Base-by-base conservation (phyloP, 2,888 invertebrate genomes). In the Cylloceria caligata region DNA sequence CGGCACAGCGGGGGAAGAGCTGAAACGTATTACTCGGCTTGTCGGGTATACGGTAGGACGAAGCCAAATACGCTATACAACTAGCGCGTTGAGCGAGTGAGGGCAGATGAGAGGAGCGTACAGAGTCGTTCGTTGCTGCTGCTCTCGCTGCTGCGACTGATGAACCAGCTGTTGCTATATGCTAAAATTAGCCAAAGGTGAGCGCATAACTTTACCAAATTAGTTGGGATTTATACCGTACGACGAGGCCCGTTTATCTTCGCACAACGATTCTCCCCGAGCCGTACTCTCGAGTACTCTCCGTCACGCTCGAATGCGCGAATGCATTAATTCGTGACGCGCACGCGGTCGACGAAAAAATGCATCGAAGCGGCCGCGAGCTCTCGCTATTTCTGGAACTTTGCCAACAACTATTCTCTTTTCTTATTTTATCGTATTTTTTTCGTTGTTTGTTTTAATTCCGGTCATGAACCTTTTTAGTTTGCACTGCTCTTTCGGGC, bases 81-180 rank as follows among this genome's bases (percentile, higher is more conserved):
- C 60, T 34, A 16, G 21, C 27, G 55, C 9, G 55, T 52, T 36
- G 55, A 73, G 52, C 42, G 49, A 65, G 49, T 21, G 64, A 39
- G 52, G 27, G 16, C 24, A 0, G 62, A 47, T 52, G 72, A 71
- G 60, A 62, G 36, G 42, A 65, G 57, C 52, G 42, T 16, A 21
- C 49, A 9, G 24, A 13, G 21, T 57, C 13, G 39, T 21, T 39
- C 27, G 49, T 49, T 72, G 69, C 19, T 39, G 69, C 27, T 42
- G 45, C 42, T 49, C 45, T 36, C 21, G 65, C 72, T 72, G 47
- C 73, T 36, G 68, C 65, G 60, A 76, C 60, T 68, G 76, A 83
- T 65, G 74, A 82, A 83, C 83, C 85, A 85, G 85, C 85, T 85
- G 85, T 85, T 85, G 85, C 83, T 83, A 74, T 83, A 76, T 76